Evolutionary conservation across 2,797 vertebrate genomes (phyloP).

Genomic region (Peromyscus nudipes): DNA sequence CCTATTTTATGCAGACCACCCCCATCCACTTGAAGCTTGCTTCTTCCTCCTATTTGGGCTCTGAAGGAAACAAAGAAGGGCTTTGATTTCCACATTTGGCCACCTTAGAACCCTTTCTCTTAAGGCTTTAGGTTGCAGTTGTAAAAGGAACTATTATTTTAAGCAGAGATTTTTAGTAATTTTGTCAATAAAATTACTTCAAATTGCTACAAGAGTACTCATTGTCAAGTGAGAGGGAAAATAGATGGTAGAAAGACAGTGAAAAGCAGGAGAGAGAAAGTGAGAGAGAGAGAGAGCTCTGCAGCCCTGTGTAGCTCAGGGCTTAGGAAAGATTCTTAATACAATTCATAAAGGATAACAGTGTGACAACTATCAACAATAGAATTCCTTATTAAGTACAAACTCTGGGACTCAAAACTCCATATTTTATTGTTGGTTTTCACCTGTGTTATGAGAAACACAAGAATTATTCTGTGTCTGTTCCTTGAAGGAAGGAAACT

Average conservation of each 20-base stretch:
- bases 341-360: constrained; percentile 66
- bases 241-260: not conserved
- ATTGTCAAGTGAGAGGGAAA: constrained; percentile 3
- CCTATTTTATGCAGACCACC: too few species aligned
- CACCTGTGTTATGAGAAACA: not conserved
- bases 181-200: constrained; percentile 23
- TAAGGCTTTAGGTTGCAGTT: not conserved
- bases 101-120: not conserved
- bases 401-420: not conserved
- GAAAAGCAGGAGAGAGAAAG: not conserved
- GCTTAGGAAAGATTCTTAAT: not conserved
- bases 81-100: not conserved
- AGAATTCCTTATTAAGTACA: constrained; percentile 58
- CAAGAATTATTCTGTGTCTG: not conserved
- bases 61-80: not conserved
- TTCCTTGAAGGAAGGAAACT: not conserved
- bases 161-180: constrained; percentile 1
- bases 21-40: not conserved
- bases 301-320: not conserved
- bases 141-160: not conserved
- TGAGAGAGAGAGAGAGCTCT: constrained; percentile 34
- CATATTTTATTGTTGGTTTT: constrained; percentile 22
- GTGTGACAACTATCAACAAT: constrained; percentile 71
- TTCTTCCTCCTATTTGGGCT: not conserved
- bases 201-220: constrained; percentile 1